Percentiles rank a stretch among this genome's conserved stretches.
These are phyloP conservation scores for Periparus ater DNA, from an alignment of 2,797 vertebrate genomes.

Conservation along the genomic window DNA sequence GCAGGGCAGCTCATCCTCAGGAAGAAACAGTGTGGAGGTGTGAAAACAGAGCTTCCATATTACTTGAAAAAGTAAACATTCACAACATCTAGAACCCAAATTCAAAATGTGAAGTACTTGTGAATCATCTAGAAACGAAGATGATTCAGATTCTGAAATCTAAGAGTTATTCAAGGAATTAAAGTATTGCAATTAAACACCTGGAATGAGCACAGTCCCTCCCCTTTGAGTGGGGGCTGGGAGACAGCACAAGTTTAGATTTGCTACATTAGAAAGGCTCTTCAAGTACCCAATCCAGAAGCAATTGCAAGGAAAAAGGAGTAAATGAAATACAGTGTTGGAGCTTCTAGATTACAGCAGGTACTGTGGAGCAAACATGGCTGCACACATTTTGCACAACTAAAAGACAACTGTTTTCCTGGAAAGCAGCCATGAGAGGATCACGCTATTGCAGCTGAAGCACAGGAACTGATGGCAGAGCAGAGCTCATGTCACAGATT, in stretches of 20 bases:
- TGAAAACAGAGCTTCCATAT: background rate
- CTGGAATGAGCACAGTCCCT: background rate
- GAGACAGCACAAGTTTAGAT: background rate
- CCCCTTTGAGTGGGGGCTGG: background rate
- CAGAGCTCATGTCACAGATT: background rate
- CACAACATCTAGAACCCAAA: background rate
- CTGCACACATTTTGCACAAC: background rate
- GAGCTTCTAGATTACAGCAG: background rate
- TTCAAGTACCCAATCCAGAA: background rate
- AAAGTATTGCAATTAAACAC: background rate
- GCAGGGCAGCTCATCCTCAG: background rate
- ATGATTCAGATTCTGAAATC: background rate
- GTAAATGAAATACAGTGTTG: background rate
- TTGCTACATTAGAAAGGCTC: background rate
- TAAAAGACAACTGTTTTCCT: background rate
- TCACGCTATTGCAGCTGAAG: background rate
- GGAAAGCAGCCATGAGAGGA: background rate
- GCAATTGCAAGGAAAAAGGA: background rate
- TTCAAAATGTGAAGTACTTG: background rate
- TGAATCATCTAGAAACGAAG: background rate
- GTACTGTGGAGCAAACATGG: rapidly evolving
- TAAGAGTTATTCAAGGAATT: background rate
- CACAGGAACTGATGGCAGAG: background rate
- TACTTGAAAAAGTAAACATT: background rate
- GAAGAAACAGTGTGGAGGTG: background rate